phyloP scores from a whole-genome alignment of 2,113 vertebrate genomes.

The Pelvicachromis taeniatus region DNA sequence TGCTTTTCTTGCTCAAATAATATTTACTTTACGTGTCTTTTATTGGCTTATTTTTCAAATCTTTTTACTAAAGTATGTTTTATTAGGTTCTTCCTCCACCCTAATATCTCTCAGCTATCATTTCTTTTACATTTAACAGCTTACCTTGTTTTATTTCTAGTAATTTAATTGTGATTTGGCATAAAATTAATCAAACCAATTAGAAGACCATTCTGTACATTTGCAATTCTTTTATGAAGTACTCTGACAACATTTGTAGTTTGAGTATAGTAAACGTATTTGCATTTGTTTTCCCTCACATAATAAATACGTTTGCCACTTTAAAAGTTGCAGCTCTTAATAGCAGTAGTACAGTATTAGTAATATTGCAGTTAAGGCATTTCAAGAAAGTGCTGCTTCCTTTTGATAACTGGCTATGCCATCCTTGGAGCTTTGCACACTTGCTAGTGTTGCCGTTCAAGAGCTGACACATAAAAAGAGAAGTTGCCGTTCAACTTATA shows the following conservation, averaged over 20 bases:
- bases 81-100: no score
- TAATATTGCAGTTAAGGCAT: neutral
- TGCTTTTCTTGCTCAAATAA: no score
- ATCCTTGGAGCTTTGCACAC: neutral
- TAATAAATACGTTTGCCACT: neutral
- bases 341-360: neutral
- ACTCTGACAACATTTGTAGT: neutral
- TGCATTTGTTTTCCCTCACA: neutral
- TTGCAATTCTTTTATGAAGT: neutral
- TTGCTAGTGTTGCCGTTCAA: neutral
- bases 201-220: no score
- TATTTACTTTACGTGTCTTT: no score
- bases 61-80: no score
- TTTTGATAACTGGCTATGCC: neutral
- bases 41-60: no score
- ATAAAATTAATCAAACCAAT: neutral
- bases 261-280: neutral
- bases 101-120: neutral
- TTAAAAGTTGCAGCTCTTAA: neutral
- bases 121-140: neutral
- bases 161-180: neutral
- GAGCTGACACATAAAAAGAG: neutral
- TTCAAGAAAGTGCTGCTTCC: neutral
- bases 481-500: slow-evolving; percentile 3
- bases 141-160: neutral